Percentiles rank a stretch among this genome's conserved stretches.
These are phyloP conservation scores for Helicoverpa assulta DNA, from an alignment of 2,888 invertebrate genomes.

Conservation along the genomic window DNA sequence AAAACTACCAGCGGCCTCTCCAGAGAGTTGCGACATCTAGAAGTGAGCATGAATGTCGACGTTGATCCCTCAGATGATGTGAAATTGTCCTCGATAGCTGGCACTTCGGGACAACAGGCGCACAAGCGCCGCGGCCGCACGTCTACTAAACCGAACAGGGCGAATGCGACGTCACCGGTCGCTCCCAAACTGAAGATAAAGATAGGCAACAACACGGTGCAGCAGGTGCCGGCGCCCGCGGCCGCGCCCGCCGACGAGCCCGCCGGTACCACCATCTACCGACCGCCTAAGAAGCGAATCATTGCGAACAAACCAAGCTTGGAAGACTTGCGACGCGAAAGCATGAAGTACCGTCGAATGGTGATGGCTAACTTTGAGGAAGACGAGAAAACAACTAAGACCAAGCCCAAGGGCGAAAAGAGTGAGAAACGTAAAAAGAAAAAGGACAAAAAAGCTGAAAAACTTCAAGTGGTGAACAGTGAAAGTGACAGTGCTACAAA, in stretches of 20 bases:
- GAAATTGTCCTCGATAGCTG: constrained; percentile 74
- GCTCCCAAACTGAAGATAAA: constrained; percentile 95
- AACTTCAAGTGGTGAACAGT: constrained; percentile 86
- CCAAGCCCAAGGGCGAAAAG: constrained; percentile 81
- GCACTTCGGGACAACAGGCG: constrained; percentile 64
- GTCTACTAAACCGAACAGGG: constrained; percentile 72
- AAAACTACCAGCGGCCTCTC: constrained; percentile 88
- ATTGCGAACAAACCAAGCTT: constrained; percentile 91
- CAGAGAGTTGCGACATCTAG: constrained; percentile 92
- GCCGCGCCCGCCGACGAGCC: constrained; percentile 19
- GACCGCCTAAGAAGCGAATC: constrained; percentile 96
- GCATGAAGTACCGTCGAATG: constrained; percentile 96
- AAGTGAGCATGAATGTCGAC: constrained; percentile 90
- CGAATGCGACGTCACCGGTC: constrained; percentile 73
- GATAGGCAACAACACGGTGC: constrained; percentile 91
- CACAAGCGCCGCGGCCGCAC: constrained; percentile 80
- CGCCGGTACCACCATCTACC: constrained; percentile 56
- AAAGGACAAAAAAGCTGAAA: constrained; percentile 90
- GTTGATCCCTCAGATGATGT: constrained; percentile 83
- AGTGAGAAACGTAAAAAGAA: constrained; percentile 84
- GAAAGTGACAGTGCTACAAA: constrained; percentile 92
- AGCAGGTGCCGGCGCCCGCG: constrained; percentile 75
- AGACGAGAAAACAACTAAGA: constrained; percentile 90
- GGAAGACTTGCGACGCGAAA: constrained; percentile 95
- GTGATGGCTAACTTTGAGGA: constrained; percentile 96